Evolutionary conservation across 2,888 invertebrate genomes (phyloP).

Genomic region (Phalangium opilio): DNA sequence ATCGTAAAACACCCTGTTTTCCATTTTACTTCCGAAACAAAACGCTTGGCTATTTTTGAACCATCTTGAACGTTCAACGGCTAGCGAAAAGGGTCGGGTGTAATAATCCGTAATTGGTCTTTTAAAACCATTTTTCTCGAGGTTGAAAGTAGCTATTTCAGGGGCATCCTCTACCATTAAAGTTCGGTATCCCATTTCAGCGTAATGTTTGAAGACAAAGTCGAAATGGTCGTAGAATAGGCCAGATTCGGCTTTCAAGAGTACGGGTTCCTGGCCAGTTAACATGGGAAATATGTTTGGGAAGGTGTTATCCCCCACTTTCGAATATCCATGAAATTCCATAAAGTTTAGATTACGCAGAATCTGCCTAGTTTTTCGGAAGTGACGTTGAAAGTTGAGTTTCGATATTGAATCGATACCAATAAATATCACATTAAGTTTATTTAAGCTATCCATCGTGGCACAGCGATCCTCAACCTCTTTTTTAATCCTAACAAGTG

Average conservation of each 20-base stretch:
- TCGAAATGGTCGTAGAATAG: slow-evolving; percentile 24
- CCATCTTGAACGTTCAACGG: too few species aligned
- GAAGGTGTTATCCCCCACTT: too few species aligned
- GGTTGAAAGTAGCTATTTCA: slow-evolving; percentile 29
- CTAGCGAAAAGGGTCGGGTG: slow-evolving; percentile 26
- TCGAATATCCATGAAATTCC: too few species aligned
- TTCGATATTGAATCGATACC: not conserved
- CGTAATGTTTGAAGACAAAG: slow-evolving; percentile 29
- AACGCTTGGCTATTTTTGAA: slow-evolving; percentile 26
- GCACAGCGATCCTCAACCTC: not conserved
- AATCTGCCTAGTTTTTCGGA: not conserved
- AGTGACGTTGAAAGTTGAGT: not conserved
- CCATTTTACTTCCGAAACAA: too few species aligned
- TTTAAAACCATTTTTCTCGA: slow-evolving; percentile 27
- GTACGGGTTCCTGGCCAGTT: slow-evolving; percentile 19
- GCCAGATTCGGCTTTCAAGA: slow-evolving; percentile 16
- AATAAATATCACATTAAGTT: not conserved
- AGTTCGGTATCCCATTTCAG: slow-evolving; percentile 25
- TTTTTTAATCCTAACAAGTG: not conserved
- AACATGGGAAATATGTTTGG: too few species aligned
- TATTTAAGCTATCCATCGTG: not conserved
- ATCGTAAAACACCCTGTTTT: too few species aligned
- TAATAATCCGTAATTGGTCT: slow-evolving; percentile 29
- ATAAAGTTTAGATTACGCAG: too few species aligned
- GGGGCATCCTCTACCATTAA: slow-evolving; percentile 28